Base-by-base conservation (phyloP, 2,113 vertebrate species). In the Scatophagus argus region DNA sequence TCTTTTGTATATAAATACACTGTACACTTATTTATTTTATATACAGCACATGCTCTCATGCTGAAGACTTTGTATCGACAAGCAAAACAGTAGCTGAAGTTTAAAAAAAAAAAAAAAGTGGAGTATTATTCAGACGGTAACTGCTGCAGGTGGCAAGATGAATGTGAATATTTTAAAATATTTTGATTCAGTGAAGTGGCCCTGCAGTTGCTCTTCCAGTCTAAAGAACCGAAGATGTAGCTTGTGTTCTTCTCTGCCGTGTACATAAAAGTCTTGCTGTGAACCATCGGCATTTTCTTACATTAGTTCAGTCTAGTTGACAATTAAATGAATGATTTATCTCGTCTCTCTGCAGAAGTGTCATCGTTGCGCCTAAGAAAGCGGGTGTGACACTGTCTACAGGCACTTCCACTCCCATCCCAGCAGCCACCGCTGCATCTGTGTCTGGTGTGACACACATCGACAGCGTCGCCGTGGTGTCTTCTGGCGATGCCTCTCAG, bases 321-420 rank as follows among this genome's bases (percentile, higher is more conserved):
- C 31, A 8, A 27, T 83, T 21, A 51, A 62, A 75, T 14, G 0
- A 41, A 83, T 52, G 1, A 58, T 44, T 25, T 34, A 5, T 61
- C 14, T 62, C 8, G 4, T 87, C 8, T 82, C 29, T 77, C 36
- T 55, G 49, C 85, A 99, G 98, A 93, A 99, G 98, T 80, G 98
- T 99, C 1, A 85, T 98, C 3, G 93, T 99, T 72, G 96, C 95
- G n/a, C 96, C 96, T 6, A 99, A 97, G 94, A 98, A 97, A 84
- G 52, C 56, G 0, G 92, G 94, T 6, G 23, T 56, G 65, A 61
- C 70, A 11, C 74, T 89, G 0, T 83, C 91, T 47, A 73, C 84
- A 21, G 77, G 68, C 47, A 41, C 88, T 0, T 58, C 92, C 59
- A 74, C 93, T 21, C 64, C 95, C 34, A 77, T 94, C 51, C 13